These are phyloP conservation scores for Plotosus lineatus DNA, from an alignment of 2,113 vertebrate species.

Conservation along the genomic window DNA sequence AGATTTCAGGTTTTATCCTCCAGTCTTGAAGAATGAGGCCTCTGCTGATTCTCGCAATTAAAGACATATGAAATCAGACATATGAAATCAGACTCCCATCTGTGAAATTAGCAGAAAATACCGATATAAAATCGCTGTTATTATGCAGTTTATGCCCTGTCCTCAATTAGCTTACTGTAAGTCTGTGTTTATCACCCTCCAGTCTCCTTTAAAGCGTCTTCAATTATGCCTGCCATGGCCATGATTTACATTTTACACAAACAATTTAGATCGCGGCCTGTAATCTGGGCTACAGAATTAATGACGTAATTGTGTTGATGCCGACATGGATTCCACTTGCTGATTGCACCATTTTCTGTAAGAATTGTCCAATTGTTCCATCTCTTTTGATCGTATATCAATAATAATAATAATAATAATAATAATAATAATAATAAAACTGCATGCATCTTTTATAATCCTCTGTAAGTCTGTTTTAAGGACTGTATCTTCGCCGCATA, in stretches of 20 bases:
- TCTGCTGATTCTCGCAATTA: constrained; percentile 51
- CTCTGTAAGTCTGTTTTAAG: neutral
- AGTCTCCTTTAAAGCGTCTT: constrained; percentile 19
- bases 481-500: neutral
- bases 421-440: neutral
- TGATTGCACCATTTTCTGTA: neutral
- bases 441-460: neutral
- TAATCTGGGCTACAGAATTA: constrained; percentile 27
- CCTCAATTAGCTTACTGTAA: constrained; percentile 23
- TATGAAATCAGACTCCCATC: constrained; percentile 5
- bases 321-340: neutral
- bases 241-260: constrained; percentile 29
- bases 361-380: too few species aligned
- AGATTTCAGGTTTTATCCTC: constrained; percentile 68
- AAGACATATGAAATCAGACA: constrained; percentile 43
- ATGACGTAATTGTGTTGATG: constrained; percentile 5
- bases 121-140: constrained; percentile 23
- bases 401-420: neutral
- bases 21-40: constrained; percentile 48
- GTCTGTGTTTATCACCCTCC: constrained; percentile 22
- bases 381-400: neutral
- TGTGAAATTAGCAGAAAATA: constrained; percentile 26
- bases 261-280: constrained; percentile 27
- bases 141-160: constrained; percentile 15
- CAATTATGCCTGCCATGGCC: constrained; percentile 5